Percentiles rank a stretch among this genome's conserved stretches.
These are phyloP conservation scores for Melinaea menophilus DNA, from an alignment of 2,888 invertebrate genomes.

Conservation along the genomic window DNA sequence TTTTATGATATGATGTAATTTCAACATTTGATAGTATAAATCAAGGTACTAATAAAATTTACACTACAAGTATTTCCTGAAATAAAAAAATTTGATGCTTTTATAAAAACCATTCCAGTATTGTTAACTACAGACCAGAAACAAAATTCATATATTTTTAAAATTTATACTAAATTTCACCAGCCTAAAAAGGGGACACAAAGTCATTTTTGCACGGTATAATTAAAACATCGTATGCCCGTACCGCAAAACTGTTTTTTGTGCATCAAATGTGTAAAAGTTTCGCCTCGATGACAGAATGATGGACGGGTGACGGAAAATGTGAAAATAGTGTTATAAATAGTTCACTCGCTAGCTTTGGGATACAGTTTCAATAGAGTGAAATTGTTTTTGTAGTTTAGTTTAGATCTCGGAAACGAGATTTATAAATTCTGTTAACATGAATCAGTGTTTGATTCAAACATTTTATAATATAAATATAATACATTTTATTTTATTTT, in stretches of 20 bases:
- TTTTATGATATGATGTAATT: neutral
- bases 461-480: too few relatives aligned
- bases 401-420: neutral
- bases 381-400: neutral
- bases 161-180: neutral
- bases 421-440: neutral
- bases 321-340: slow-evolving; percentile 15
- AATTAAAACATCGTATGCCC: slow-evolving; percentile 33
- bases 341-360: slow-evolving; percentile 8
- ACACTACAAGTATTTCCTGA: too few relatives aligned
- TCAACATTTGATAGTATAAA: too few relatives aligned
- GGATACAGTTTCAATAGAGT: neutral
- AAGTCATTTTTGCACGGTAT: slow-evolving; percentile 23
- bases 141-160: neutral
- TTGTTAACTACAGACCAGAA: too few relatives aligned
- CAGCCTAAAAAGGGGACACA: slow-evolving; percentile 19
- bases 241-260: slow-evolving; percentile 25
- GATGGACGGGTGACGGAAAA: slow-evolving; percentile 27
- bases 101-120: too few relatives aligned
- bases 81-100: too few relatives aligned
- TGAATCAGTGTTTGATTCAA: neutral
- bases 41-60: too few relatives aligned
- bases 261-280: slow-evolving; percentile 33
- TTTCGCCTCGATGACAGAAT: slow-evolving; percentile 32
- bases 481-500: too few relatives aligned